Evolutionary conservation across 2,888 invertebrate genomes (phyloP), one percentile per base, ranked within the genome.

Genomic region (Prenolepis imparis): DNA sequence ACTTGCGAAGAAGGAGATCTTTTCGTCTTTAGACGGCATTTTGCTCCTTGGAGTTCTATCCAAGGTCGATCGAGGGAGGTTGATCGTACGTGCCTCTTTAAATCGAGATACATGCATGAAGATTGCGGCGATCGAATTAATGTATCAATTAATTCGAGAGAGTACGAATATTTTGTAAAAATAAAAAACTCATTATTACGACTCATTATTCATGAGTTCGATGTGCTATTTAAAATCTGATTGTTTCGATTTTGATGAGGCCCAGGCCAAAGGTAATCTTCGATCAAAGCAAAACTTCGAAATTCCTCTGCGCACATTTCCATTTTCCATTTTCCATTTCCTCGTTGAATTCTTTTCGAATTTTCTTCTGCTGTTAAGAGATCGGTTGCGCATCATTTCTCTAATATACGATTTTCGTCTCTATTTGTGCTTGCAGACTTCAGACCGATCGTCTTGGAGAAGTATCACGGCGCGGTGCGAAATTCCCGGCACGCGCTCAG

Each of bases 381-480:
- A 66, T 55, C 66, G 61, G 66, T 63, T 61, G 74, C 80, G 67
- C 73, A 66, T 67, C 64, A 61, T 55, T 67, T 59, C 57, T 86
- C 83, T 89, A 89, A 90, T 72, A 63, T 81, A 74, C 82, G 64
- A 59, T 32, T 67, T 24, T 86, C 75, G 64, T 87, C 78, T 84
- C 39, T 86, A 87, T 90, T 89, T 92, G 32, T 92, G 91, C 64
- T 93, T 91, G 61, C 92, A 93, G 93, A 91, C 28, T 92, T 89
- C 83, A 86, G 83, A 39, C 90, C 89, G 67, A 85, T 91, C 61
- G 55, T 89, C 28, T 74, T 90, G 73, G 88, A 87, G 70, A 92
- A 90, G 84, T 85, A 77, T 64, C 86, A 88, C 75, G 68, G 83
- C 18, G 82, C 82, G 66, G 52, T 84, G 63, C 88, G 88, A 64